Base-by-base conservation (phyloP, 2,797 vertebrate genomes). In the Semaprochilodus insignis region DNA sequence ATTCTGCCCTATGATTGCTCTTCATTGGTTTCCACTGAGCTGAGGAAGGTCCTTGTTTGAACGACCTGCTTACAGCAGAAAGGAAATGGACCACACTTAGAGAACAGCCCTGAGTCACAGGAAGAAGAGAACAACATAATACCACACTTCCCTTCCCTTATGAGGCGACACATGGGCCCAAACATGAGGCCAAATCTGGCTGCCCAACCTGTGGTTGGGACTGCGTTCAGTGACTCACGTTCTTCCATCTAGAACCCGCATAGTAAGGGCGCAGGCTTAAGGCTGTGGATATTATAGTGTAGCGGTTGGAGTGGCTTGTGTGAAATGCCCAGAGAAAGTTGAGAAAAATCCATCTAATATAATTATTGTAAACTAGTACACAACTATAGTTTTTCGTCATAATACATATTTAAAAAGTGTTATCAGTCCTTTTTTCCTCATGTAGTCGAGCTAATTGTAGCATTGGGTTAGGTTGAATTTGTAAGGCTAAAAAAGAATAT, bases 121-220 rank as follows among this genome's bases (percentile, higher is more conserved):
- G 72, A 85, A 70, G 81, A 77, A 55, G 31, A 57, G 65, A 78
- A 80, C 77, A 84, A 75, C 81, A 81, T 84, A 82, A 84, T 84
- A 85, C 70, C 74, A 73, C 31, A 77, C 74, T 85, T 52, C 62
- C 75, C 62, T 60, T 77, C 81, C 74, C 51, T 79, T 69, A n/a
- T 78, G 80, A 80, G 57, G 63, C 75, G 82, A 75, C 82, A 69
- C 71, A 83, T 62, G 73, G 27, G 27, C 81, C 74, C 34, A 70
- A 86, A 79, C 65, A 71, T 17, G 81, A 78, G 66, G 69, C 44
- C 69, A 65, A 40, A 83, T 77, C 48, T 71, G 73, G 36, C 23
- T 55, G 60, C 72, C 63, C 74, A 80, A 84, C 73, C n/a, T 72
- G 80, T 65, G 77, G 77, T 87, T 74, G n/a, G 77, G 81, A 80